These are phyloP conservation scores for roundworm (Caenorhabditis elegans) DNA, from an alignment of 1,140 invertebrate species.

Conservation along the genomic window DNA sequence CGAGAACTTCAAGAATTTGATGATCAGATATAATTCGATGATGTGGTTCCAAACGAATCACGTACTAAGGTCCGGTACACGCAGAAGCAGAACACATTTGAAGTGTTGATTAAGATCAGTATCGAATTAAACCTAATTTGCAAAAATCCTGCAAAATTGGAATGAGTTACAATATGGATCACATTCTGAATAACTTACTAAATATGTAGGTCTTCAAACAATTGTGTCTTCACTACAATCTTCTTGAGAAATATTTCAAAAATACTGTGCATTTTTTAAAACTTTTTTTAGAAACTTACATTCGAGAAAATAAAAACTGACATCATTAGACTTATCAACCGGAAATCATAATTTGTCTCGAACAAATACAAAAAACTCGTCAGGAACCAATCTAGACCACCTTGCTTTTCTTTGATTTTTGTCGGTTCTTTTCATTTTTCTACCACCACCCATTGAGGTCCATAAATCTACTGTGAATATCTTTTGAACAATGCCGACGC, in stretches of 20 bases:
- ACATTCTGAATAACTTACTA: too few relatives aligned
- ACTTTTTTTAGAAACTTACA: neutral
- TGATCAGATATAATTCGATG: constrained; percentile 11
- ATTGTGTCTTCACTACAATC: too few relatives aligned
- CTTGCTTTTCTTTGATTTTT: neutral
- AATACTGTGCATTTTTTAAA: too few relatives aligned
- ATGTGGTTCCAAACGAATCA: neutral
- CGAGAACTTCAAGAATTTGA: neutral
- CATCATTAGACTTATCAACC: too few relatives aligned
- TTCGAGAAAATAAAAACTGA: neutral
- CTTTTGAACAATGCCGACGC: constrained; percentile 1
- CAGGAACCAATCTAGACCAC: neutral
- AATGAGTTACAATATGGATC: too few relatives aligned
- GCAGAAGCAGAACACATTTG: neutral
- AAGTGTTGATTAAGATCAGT: neutral
- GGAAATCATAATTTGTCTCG: neutral
- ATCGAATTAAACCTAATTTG: constrained; percentile 18
- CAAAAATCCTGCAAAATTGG: neutral
- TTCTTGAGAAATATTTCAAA: too few relatives aligned
- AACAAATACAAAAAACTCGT: neutral
- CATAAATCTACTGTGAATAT: neutral
- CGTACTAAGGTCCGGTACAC: neutral
- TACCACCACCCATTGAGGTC: neutral
- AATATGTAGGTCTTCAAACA: too few relatives aligned
- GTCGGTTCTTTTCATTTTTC: neutral